Percentiles rank a stretch among this genome's conserved stretches.
Evolutionary conservation across 2,888 invertebrate genomes (phyloP).

Genomic region (Sepioteuthis lessoniana): DNA sequence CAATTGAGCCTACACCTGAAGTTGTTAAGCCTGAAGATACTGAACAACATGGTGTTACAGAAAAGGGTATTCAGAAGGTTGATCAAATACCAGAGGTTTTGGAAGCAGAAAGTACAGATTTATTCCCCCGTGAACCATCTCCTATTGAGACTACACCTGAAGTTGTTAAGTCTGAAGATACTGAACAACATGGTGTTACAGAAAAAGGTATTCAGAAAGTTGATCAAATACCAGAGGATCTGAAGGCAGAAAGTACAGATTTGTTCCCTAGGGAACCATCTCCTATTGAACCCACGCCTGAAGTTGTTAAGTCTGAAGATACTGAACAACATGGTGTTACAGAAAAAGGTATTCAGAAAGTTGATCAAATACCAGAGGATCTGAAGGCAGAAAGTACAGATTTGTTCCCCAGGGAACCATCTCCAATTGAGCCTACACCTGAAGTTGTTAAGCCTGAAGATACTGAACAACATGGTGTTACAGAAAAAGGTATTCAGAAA

Average conservation of each 20-base stretch:
- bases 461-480: neutral
- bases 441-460: neutral
- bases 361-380: neutral
- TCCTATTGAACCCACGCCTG: constrained; percentile 37
- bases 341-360: constrained; percentile 13
- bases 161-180: neutral
- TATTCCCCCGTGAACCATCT: neutral
- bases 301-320: neutral
- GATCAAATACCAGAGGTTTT: constrained; percentile 11
- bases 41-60: constrained; percentile 34
- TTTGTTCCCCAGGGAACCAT: constrained; percentile 40
- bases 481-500: constrained; percentile 35
- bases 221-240: constrained; percentile 37
- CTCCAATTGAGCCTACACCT: constrained; percentile 34
- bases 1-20: constrained; percentile 41
- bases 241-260: constrained; percentile 24
- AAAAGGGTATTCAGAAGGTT: neutral
- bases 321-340: neutral
- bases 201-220: constrained; percentile 37
- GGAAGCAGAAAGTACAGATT: neutral
- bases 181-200: neutral
- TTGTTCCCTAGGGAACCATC: neutral
- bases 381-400: neutral
- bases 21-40: neutral
- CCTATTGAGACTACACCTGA: neutral